Percentiles rank a stretch among this genome's conserved stretches.
Evolutionary conservation across 2,797 vertebrate species (phyloP).

Genomic region (Helostoma temminkii): DNA sequence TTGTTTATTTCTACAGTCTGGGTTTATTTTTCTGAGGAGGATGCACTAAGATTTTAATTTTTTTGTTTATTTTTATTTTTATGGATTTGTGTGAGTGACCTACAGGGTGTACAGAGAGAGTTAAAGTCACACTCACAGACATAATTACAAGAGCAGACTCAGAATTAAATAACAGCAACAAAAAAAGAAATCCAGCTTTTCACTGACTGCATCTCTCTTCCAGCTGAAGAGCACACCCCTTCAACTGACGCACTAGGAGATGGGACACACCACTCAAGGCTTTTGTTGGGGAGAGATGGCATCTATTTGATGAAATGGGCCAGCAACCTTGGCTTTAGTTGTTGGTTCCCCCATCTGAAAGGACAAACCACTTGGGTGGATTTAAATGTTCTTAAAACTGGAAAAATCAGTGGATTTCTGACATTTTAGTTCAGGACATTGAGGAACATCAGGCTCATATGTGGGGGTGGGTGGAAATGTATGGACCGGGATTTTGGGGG

Average conservation of each 20-base stretch:
- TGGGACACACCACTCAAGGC: slow-evolving; percentile 76
- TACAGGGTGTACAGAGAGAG: slow-evolving; percentile 78
- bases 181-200: slow-evolving; percentile 57
- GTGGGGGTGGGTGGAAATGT: slow-evolving; percentile 28
- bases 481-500: slow-evolving; percentile 33
- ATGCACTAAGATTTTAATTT: slow-evolving; percentile 99
- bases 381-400: slow-evolving; percentile 53
- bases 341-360: slow-evolving; percentile 62
- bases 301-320: slow-evolving; percentile 42
- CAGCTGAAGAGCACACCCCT: slow-evolving; percentile 68
- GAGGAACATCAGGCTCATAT: slow-evolving; percentile 38
- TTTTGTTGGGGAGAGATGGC: slow-evolving; percentile 26
- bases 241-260: slow-evolving; percentile 77
- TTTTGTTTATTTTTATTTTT: slow-evolving; percentile 87
- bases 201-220: slow-evolving; percentile 68
- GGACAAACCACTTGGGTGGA: slow-evolving; percentile 76
- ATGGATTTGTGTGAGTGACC: slow-evolving; percentile 76
- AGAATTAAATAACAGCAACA: slow-evolving; percentile 42
- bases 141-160: slow-evolving; percentile 51
- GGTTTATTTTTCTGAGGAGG: slow-evolving; percentile 88
- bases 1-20: slow-evolving; percentile 85
- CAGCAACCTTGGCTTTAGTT: slow-evolving; percentile 61
- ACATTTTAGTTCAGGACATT: slow-evolving; percentile 49
- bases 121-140: slow-evolving; percentile 68
- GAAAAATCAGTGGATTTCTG: slow-evolving; percentile 35